Conservation (phyloP, 1,140 invertebrate genomes). For the Mamestra configurata region DNA sequence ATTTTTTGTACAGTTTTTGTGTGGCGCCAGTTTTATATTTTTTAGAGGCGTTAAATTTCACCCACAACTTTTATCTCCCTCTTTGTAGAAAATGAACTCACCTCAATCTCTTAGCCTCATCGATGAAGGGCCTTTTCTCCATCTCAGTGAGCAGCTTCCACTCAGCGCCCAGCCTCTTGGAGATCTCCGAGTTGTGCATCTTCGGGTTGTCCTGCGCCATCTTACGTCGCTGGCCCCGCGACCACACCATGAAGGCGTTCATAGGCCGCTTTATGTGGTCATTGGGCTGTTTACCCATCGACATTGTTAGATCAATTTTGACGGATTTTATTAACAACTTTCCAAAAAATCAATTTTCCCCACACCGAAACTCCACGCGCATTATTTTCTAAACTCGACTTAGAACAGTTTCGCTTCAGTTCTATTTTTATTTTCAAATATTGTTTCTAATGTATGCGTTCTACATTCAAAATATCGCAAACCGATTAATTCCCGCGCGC, state of each 20-base stretch:
- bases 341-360: constrained; percentile 30
- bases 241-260: constrained; percentile 99
- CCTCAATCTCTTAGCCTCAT: constrained; percentile 97
- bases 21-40: too few relatives aligned
- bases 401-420: constrained; percentile 2
- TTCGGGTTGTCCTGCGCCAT: constrained; percentile 99
- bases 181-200: constrained; percentile 99
- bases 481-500: constrained; percentile 65
- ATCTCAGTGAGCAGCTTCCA: constrained; percentile 96
- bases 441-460: constrained; percentile 42
- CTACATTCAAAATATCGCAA: constrained; percentile 35
- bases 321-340: constrained; percentile 49
- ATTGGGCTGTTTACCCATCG: constrained; percentile 80
- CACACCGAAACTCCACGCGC: constrained; percentile 16
- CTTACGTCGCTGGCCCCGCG: constrained; percentile 95
- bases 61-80: background rate
- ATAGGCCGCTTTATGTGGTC: constrained; percentile 97
- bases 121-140: constrained; percentile 98
- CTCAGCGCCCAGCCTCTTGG: constrained; percentile 95
- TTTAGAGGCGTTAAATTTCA: too few relatives aligned
- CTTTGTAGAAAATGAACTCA: constrained; percentile 88
- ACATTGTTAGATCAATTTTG: constrained; percentile 69
- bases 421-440: background rate
- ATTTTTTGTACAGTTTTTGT: too few relatives aligned
- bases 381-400: constrained; percentile 32